Base-by-base conservation (phyloP, 2,888 invertebrate genomes). In the Melipona beecheii region DNA sequence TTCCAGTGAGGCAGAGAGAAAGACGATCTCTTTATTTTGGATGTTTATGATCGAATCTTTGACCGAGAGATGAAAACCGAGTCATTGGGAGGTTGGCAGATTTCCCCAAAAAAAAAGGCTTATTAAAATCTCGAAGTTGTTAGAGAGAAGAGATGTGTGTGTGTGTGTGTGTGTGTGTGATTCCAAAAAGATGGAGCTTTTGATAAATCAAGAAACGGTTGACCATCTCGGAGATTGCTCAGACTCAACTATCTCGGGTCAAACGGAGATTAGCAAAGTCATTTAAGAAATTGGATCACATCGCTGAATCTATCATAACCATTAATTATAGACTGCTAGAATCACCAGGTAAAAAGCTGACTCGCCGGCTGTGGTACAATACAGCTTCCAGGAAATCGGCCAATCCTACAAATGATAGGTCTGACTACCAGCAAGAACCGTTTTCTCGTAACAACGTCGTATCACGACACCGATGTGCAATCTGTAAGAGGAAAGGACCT, bases 51-150 rank as follows among this genome's bases (percentile, higher is more conserved):
- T 60, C 4, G 17, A 24, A 0, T 60, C 19, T 17, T 24, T 17
- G 17, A 27, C 17, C 24, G 9, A 27, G 24, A 60, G 17, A 9
- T 58, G 0, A 24, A 58, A n/a, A n/a, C n/a, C 0, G n/a, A n/a
- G 5, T n/a, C 5, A 5, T 11, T 56, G 56, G 2, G 0, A n/a
- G n/a, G 0, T n/a, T 13, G n/a, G 56, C 4, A 4, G 0, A 2
- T n/a, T 56, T 56, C 5, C 2, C n/a, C 4, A 56, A 15, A n/a
- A 56, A 15, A n/a, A 56, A n/a, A n/a, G 15, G 4, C 5, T 13
- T n/a, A n/a, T 15, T 56, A 2, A 56, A 2, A 4, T 5, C n/a
- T 56, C 11, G 15, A n/a, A n/a, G 56, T 58, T n/a, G n/a, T 24
- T 15, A 2, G 9, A 43, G 11, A 43, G 43, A 43, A 43, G 11